Evolutionary conservation across 2,113 vertebrate genomes (phyloP).

Genomic region (Hydrochoerus hydrochaeris): DNA sequence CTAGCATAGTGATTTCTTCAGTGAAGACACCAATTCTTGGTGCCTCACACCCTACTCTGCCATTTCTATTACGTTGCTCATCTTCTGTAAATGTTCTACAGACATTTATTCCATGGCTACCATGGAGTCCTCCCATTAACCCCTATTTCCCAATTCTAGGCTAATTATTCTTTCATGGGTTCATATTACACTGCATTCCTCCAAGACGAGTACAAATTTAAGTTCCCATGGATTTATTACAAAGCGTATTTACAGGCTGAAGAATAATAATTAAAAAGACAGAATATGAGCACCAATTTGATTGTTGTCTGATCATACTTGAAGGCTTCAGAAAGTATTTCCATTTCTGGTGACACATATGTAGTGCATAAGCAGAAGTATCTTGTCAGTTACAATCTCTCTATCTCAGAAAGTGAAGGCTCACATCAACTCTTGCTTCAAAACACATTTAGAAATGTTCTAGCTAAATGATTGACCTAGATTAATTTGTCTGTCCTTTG

Average conservation of each 20-base stretch:
- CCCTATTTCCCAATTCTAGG: neutral
- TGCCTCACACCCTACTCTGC: neutral
- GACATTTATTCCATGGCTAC: neutral
- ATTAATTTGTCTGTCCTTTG: neutral
- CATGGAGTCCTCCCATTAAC: neutral
- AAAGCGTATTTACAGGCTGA: conserved; percentile 24
- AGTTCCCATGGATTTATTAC: neutral
- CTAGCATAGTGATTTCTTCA: neutral
- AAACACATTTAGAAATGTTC: neutral
- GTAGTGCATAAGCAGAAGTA: neutral
- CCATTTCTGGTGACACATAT: neutral
- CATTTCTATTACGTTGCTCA: neutral
- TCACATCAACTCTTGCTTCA: neutral
- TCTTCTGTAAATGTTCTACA: neutral
- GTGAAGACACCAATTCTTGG: neutral
- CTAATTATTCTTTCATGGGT: neutral
- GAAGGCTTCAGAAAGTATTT: conserved; percentile 2
- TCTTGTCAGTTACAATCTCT: neutral
- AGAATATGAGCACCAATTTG: conserved; percentile 6
- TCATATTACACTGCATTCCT: neutral
- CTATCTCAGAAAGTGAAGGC: neutral
- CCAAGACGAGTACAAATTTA: neutral
- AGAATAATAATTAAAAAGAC: conserved; percentile 28
- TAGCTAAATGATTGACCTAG: neutral
- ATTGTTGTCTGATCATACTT: conserved; percentile 25